A percentile compares a stretch with the other conserved stretches of the same genome.
Evolutionary conservation across 1,140 invertebrate genomes (phyloP).

Genomic region (Neodiprion pinetum): DNA sequence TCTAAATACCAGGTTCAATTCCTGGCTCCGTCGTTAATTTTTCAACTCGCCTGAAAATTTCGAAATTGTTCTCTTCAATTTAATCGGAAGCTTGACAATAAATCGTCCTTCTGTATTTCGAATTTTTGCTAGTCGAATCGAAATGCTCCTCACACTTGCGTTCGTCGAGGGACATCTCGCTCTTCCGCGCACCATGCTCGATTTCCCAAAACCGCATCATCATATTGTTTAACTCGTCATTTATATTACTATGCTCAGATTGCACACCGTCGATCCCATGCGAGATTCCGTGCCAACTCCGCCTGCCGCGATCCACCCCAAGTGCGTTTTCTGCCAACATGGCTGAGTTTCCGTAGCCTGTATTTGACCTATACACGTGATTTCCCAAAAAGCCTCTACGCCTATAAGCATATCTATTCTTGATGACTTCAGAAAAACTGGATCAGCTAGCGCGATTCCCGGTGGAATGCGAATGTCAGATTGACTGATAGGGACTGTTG

Average conservation of each 20-base stretch:
- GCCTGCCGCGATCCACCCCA: constrained; percentile 14
- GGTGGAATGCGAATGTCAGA: constrained; percentile 9
- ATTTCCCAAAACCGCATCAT: constrained; percentile 9
- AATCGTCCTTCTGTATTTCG: constrained; percentile 6
- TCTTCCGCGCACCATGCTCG: constrained; percentile 15
- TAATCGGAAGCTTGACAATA: constrained; percentile 12
- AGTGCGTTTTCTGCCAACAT: constrained; percentile 12
- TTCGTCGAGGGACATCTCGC: constrained; percentile 9
- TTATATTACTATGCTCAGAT: constrained; percentile 6
- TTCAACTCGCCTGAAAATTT: no score
- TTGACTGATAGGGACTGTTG: constrained; percentile 1
- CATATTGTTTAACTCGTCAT: constrained; percentile 6
- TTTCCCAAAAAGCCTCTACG: constrained; percentile 9
- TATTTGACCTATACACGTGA: constrained; percentile 12
- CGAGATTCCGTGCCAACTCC: background rate
- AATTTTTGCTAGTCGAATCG: background rate
- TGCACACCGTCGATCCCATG: background rate
- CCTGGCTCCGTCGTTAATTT: no score
- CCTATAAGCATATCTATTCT: background rate
- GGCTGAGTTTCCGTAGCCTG: constrained; percentile 11
- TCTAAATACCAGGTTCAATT: no score
- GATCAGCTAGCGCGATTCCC: background rate
- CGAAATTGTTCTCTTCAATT: background rate
- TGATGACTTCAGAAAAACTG: constrained; percentile 8
- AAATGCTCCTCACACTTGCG: constrained; percentile 15